These are phyloP conservation scores for Urocolius indicus DNA, from an alignment of 2,113 vertebrate genomes.

Conservation along the genomic window DNA sequence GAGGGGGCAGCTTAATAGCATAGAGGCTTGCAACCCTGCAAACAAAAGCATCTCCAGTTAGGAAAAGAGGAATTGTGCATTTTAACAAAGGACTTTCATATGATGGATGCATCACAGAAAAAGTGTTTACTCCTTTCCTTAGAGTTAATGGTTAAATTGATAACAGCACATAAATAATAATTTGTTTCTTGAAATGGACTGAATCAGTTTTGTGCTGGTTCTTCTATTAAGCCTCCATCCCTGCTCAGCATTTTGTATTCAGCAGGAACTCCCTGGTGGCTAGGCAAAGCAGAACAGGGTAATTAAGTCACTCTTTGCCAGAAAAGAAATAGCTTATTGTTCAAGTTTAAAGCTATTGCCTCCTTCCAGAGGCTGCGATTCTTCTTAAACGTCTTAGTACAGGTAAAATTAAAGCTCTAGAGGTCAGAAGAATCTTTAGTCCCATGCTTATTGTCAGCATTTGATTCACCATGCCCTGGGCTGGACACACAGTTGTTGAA, in stretches of 20 bases:
- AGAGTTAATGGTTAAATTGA: neutral
- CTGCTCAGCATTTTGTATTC: neutral
- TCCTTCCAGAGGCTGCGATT: neutral
- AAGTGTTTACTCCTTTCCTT: neutral
- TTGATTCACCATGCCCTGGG: neutral
- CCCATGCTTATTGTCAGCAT: neutral
- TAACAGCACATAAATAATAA: constrained; percentile 20
- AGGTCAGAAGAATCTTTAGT: neutral
- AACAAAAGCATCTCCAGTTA: neutral
- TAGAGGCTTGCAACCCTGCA: neutral
- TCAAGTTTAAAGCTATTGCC: neutral
- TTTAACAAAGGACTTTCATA: neutral
- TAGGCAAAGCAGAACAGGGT: constrained; percentile 1
- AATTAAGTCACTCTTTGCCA: constrained; percentile 12
- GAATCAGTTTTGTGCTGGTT: neutral
- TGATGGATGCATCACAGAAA: neutral
- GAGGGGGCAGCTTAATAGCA: neutral
- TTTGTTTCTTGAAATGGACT: neutral
- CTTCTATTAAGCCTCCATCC: neutral
- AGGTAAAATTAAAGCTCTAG: neutral
- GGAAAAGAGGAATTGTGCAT: neutral
- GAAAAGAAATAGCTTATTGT: neutral
- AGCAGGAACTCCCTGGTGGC: neutral
- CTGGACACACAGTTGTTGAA: neutral
- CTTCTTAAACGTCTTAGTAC: neutral